These are phyloP conservation scores for Loriculus beryllinus DNA, from an alignment of 2,797 vertebrate genomes.

Conservation along the genomic window DNA sequence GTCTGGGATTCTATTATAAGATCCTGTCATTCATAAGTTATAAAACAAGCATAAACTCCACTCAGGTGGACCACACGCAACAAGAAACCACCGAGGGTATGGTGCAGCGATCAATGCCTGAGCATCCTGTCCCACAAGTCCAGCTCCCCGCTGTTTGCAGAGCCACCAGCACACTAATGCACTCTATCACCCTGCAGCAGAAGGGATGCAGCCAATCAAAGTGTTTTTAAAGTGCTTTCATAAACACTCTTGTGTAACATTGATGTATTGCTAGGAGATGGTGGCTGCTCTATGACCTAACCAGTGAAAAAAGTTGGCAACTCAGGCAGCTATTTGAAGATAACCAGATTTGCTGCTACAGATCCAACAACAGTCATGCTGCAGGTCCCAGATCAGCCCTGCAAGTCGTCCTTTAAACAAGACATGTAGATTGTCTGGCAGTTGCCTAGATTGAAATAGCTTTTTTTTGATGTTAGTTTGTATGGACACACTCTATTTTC, in stretches of 20 bases:
- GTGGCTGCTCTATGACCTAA: background rate
- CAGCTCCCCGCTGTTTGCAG: background rate
- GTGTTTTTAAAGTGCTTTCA: background rate
- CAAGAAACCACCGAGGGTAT: background rate
- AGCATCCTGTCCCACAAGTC: accelerated
- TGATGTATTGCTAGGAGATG: background rate
- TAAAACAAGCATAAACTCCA: background rate
- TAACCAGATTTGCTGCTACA: background rate
- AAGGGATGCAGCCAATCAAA: background rate
- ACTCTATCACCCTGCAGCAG: background rate
- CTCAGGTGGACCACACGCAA: too few relatives aligned
- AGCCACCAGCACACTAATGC: background rate
- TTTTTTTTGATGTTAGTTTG: background rate
- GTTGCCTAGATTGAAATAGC: background rate
- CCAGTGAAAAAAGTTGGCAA: background rate
- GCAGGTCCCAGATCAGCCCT: background rate
- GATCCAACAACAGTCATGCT: background rate
- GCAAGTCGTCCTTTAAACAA: background rate
- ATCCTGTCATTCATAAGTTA: background rate
- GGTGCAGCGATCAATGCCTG: accelerated
- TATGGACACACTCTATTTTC: background rate
- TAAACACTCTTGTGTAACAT: background rate
- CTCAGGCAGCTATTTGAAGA: background rate
- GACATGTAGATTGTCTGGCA: background rate
- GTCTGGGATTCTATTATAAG: background rate